phyloP scores from a whole-genome alignment of 2,888 invertebrate genomes.

The Yponomeuta cagnagella region DNA sequence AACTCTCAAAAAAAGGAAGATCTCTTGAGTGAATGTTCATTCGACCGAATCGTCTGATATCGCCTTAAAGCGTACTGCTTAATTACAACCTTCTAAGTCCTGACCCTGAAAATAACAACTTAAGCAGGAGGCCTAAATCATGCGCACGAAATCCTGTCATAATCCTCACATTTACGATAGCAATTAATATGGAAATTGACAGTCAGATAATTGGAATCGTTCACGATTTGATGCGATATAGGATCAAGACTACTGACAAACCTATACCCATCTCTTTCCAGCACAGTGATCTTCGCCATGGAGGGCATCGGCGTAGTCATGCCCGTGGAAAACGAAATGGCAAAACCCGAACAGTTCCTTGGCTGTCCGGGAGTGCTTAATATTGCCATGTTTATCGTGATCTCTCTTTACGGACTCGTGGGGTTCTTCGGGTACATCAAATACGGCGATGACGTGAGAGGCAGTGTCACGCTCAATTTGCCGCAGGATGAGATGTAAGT shows the following conservation, averaged over 20 bases:
- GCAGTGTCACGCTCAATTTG: conserved; percentile 90
- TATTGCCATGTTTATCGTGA: conserved; percentile 87
- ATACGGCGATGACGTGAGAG: conserved; percentile 82
- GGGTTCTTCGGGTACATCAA: conserved; percentile 94
- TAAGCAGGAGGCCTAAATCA: too few species aligned
- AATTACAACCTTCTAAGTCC: too few species aligned
- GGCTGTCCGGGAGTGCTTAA: conserved; percentile 91
- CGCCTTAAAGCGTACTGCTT: too few species aligned
- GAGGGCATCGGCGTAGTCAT: conserved; percentile 96
- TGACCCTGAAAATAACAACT: too few species aligned
- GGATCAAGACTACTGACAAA: neutral
- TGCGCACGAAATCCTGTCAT: too few species aligned
- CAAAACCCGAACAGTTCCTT: conserved; percentile 85
- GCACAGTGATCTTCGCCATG: conserved; percentile 97
- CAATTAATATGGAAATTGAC: too few species aligned
- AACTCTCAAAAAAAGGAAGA: too few species aligned
- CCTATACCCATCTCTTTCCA: conserved; percentile 27
- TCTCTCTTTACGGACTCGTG: conserved; percentile 84
- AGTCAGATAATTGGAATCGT: too few species aligned
- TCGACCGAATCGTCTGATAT: too few species aligned
- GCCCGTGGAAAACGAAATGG: conserved; percentile 96
- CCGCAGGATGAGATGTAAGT: conserved; percentile 80
- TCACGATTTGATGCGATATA: too few species aligned
- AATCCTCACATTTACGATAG: too few species aligned
- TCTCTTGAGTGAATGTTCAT: too few species aligned